Evolutionary conservation across 2,888 invertebrate genomes (phyloP), one percentile per base, ranked within the genome.

Genomic region (Molorchus minor): DNA sequence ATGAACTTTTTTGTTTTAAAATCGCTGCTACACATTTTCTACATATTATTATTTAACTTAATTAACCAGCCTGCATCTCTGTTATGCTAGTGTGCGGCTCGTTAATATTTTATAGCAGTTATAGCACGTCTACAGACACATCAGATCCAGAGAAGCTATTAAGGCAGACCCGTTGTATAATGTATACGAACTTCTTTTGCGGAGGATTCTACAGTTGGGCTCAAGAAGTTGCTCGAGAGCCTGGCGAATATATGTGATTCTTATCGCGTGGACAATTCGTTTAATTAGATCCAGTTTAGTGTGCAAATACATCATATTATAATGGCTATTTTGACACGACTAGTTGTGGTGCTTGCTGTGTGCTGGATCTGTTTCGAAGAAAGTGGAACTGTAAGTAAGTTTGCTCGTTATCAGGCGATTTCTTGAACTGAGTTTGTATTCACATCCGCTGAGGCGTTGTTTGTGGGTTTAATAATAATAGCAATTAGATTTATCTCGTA

Each of bases 301-400:
- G 41, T 25, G 43, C 15, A 7, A 15, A 5, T 25, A 25, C 1
- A 19, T 43, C 8, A 10, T 2, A 13, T 19, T 41, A 52, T 30
- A 41, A 52, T 52, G 52, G 52, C 41, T 5, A 19, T 12, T 52
- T 52, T 41, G 12, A 30, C 41, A n/a, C 52, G n/a, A 61, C 61
- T 60, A 57, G 59, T 58, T 57, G 12, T 53, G 35, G 47, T 49
- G 53, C 13, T 58, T 21, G 45, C 59, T 52, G 60, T 60, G 49
- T 66, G 51, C 40, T 62, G 52, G 57, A 16, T 67, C 25, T 53
- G 45, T 45, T 56, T 61, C 40, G 29, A 51, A 19, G 61, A 67
- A 62, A 61, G 58, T 62, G 67, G 62, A 61, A 61, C 55, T 61
- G 70, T 70, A 69, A 70, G 70, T 70, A 52, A 61, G 61, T 61